Percentiles rank a stretch among this genome's conserved stretches.
Evolutionary conservation across 1,140 invertebrate species (phyloP).

Genomic region (Drosophila sproati): DNA sequence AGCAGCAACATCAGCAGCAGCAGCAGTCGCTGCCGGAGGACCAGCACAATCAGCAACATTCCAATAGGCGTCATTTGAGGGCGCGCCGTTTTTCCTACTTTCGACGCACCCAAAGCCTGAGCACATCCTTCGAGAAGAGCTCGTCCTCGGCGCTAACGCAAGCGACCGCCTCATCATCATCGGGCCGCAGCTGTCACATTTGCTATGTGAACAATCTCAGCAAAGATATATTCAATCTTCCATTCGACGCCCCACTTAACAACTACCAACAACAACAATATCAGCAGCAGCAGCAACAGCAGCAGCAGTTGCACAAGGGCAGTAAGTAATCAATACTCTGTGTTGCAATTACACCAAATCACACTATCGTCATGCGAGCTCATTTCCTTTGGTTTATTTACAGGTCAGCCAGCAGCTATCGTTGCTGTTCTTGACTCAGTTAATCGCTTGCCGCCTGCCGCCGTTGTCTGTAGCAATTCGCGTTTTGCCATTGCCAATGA

Average conservation of each 20-base stretch:
- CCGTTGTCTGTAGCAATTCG: constrained; percentile 62
- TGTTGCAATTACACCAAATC: neutral
- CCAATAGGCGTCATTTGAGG: constrained; percentile 55
- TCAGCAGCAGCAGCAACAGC: constrained; percentile 8
- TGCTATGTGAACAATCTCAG: constrained; percentile 80
- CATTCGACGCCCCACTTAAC: constrained; percentile 45
- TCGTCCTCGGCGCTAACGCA: constrained; percentile 34
- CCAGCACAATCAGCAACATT: constrained; percentile 60
- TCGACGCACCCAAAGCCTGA: constrained; percentile 78
- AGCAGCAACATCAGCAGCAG: constrained; percentile 28
- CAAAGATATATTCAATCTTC: constrained; percentile 82
- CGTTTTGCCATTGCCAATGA: constrained; percentile 73
- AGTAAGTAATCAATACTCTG: constrained; percentile 5
- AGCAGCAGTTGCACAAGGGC: constrained; percentile 8
- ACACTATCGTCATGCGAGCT: neutral
- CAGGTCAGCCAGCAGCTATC: constrained; percentile 13
- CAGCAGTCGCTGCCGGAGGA: constrained; percentile 27
- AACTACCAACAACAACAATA: constrained; percentile 12
- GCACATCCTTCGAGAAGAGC: constrained; percentile 72
- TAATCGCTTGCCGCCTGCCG: constrained; percentile 2
- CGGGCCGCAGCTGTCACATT: constrained; percentile 76
- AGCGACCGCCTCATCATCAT: constrained; percentile 32
- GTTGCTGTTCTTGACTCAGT: neutral
- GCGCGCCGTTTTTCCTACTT: constrained; percentile 42
- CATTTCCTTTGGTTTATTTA: neutral